These are phyloP conservation scores for Aphelenchoides avenae DNA, from an alignment of 1,140 invertebrate genomes.

Conservation along the genomic window DNA sequence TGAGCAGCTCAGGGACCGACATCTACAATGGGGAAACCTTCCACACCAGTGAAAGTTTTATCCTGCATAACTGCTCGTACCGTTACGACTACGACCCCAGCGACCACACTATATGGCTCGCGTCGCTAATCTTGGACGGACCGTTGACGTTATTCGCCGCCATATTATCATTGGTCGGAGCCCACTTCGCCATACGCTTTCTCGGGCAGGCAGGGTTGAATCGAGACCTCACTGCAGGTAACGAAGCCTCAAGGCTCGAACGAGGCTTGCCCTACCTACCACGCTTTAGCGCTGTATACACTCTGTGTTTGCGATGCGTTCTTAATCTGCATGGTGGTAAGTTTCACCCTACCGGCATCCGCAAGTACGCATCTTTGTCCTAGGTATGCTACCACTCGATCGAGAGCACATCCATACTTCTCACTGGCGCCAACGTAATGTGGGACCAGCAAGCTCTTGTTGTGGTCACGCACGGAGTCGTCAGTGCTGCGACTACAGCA, in stretches of 20 bases:
- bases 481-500: slow-evolving; percentile 38
- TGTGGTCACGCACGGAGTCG: slow-evolving; percentile 39
- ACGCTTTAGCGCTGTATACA: slow-evolving; percentile 39
- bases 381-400: slow-evolving; percentile 37
- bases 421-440: slow-evolving; percentile 30
- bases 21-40: too few species aligned
- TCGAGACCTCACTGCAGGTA: slow-evolving; percentile 39
- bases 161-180: slow-evolving; percentile 34
- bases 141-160: slow-evolving; percentile 42
- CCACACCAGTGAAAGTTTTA: too few species aligned
- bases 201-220: slow-evolving; percentile 38
- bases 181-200: slow-evolving; percentile 36
- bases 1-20: too few species aligned
- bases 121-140: slow-evolving; percentile 39
- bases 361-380: background rate
- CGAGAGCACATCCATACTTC: slow-evolving; percentile 38
- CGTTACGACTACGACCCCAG: slow-evolving; percentile 31
- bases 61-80: slow-evolving; percentile 28
- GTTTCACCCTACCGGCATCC: too few species aligned
- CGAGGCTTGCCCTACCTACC: background rate
- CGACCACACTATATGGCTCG: slow-evolving; percentile 13
- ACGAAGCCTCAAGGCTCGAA: background rate
- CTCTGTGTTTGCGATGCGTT: slow-evolving; percentile 45
- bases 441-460: slow-evolving; percentile 36
- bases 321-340: slow-evolving; percentile 40